Conservation (phyloP, 2,113 vertebrate species). For the Lutjanus erythropterus region DNA sequence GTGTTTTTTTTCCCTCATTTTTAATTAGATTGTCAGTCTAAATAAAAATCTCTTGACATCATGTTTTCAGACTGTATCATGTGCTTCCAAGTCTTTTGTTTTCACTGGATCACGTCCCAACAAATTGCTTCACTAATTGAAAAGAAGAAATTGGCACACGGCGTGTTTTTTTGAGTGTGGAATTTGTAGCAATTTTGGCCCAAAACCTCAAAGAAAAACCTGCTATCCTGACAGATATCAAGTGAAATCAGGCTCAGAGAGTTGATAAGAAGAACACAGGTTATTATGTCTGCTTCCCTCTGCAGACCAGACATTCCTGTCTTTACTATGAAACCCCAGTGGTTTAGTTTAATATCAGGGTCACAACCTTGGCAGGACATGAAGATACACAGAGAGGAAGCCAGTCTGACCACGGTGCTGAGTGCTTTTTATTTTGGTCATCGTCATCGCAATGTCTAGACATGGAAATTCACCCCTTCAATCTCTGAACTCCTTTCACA, state of each 20-base stretch:
- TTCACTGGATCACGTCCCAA: constrained; percentile 20
- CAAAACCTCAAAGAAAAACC: neutral
- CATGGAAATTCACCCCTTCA: constrained; percentile 35
- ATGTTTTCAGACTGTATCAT: constrained; percentile 1
- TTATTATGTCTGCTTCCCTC: constrained; percentile 38
- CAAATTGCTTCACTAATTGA: constrained; percentile 28
- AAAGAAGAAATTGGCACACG: constrained; percentile 16
- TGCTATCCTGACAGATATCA: constrained; percentile 1
- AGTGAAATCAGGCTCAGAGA: constrained; percentile 3
- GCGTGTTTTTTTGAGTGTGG: neutral
- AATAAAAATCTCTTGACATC: constrained; percentile 5
- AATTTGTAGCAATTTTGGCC: neutral
- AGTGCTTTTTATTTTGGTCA: constrained; percentile 58
- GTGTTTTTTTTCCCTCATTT: neutral
- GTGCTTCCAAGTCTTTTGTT: constrained; percentile 23
- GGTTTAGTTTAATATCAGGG: constrained; percentile 59
- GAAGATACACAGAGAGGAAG: constrained; percentile 39
- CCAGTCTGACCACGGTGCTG: constrained; percentile 15
- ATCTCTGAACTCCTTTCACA: constrained; percentile 31
- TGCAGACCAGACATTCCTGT: constrained; percentile 43
- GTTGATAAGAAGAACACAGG: constrained; percentile 13
- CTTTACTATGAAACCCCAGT: constrained; percentile 16
- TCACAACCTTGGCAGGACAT: constrained; percentile 65
- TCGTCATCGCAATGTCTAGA: constrained; percentile 75
- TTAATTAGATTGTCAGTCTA: neutral